These are phyloP conservation scores for Trididemnum nubilum DNA, from an alignment of 23 tunicate species.

Conservation along the genomic window DNA sequence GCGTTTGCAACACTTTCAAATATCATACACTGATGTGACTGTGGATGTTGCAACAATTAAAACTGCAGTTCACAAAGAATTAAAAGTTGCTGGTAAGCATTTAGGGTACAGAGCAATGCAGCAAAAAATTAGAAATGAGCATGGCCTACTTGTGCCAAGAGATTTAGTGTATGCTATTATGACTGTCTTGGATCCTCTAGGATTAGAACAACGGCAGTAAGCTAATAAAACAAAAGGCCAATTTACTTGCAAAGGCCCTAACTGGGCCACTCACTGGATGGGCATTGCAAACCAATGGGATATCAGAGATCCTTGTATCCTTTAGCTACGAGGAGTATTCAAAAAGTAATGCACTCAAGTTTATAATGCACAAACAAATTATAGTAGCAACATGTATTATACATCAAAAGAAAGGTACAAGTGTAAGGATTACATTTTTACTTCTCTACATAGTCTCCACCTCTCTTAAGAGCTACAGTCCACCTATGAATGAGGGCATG, in stretches of 20 bases:
- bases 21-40: constrained; percentile 11
- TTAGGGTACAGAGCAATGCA: constrained; percentile 38
- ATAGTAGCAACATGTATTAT: no score
- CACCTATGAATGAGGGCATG: no score
- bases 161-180: constrained; percentile 30
- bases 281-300: constrained; percentile 45
- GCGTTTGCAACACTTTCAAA: constrained; percentile 17
- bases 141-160: constrained; percentile 24
- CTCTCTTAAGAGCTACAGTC: no score
- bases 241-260: constrained; percentile 37
- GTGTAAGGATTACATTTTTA: no score
- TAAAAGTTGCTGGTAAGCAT: constrained; percentile 15
- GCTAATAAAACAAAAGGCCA: constrained; percentile 9
- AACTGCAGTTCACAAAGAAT: background rate
- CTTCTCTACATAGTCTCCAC: no score
- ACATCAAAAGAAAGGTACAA: no score
- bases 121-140: constrained; percentile 26
- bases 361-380: no score
- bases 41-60: background rate
- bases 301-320: constrained; percentile 35
- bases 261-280: constrained; percentile 49
- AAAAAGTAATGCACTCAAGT: no score
- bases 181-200: constrained; percentile 22
- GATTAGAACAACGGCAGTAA: background rate
- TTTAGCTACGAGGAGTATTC: no score